Percentiles rank a stretch among this genome's conserved stretches.
Evolutionary conservation across 2,888 invertebrate species (phyloP).

Genomic region (Pachliopta kotzebuea): DNA sequence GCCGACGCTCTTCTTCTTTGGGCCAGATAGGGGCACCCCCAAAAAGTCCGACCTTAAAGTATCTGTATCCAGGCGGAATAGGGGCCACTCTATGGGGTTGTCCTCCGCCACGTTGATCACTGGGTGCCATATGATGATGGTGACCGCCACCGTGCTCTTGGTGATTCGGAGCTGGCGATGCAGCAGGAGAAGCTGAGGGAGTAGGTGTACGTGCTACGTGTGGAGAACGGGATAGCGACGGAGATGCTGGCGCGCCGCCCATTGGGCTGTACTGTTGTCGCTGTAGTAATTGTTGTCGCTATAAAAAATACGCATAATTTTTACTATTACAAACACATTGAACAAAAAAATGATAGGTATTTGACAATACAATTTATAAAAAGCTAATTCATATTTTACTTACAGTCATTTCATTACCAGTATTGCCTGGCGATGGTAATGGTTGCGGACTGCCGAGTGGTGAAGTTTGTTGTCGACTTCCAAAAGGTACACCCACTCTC

Average conservation of each 20-base stretch:
- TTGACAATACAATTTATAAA: not conserved
- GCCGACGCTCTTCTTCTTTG: conserved; percentile 60
- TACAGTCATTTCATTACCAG: conserved; percentile 67
- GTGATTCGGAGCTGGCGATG: conserved; percentile 61
- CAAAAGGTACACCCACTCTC: conserved; percentile 71
- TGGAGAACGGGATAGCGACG: conserved; percentile 79
- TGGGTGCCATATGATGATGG: conserved; percentile 74
- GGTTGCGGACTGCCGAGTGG: conserved; percentile 77
- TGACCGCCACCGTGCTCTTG: conserved; percentile 58
- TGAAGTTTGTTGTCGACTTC: conserved; percentile 69
- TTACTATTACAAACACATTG: not conserved
- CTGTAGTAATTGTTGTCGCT: conserved; percentile 74
- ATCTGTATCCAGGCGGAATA: conserved; percentile 80
- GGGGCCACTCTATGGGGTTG: conserved; percentile 78
- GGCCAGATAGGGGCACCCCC: conserved; percentile 86
- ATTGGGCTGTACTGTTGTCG: conserved; percentile 76
- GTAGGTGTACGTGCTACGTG: conserved; percentile 75
- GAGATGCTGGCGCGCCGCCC: conserved; percentile 80
- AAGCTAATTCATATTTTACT: conserved; percentile 37
- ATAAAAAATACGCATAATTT: conserved; percentile 17
- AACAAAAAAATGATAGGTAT: not conserved
- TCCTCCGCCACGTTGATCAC: conserved; percentile 48
- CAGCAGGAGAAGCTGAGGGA: conserved; percentile 63
- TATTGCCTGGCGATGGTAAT: conserved; percentile 72
- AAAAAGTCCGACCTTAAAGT: conserved; percentile 81